Evolutionary conservation across 37 sponge, comb jelly and placozoan species (phyloP), one percentile per base, ranked within the genome.

Genomic region (Hexactinellida sp.): DNA sequence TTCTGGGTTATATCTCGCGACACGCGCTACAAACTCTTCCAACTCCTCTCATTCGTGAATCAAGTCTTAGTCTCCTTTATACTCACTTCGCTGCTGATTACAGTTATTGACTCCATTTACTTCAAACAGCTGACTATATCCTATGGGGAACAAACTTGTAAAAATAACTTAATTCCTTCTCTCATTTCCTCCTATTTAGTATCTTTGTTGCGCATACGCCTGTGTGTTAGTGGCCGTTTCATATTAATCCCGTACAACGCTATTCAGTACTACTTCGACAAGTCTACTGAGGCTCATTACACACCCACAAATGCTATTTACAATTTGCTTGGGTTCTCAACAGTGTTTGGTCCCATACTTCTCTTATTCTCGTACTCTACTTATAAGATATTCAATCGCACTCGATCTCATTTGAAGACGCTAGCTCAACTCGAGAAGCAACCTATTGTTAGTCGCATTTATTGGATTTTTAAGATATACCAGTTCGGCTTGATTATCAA

Each of bases 161-260:
- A 7, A 3, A 63, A 63, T 23, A 63, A 63, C 34, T 63, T 63
- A 10, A 63, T 63, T 23, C 76, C 76, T 28, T 7, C 19, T 63
- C 13, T 63, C 5, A 63, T 63, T 32, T 63, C 76, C 21, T 25
- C 21, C 76, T 63, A 63, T 63, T 21, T 63, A 28, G 3, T 7
- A 7, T 63, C 76, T 1, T 25, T 63, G 5, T 23, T 63, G 25
- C 3, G 30, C 3, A 63, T n/a, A 63, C 76, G 34, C 3, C 13
- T 63, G 13, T 63, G 76, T 63, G 76, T 63, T 3, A 63, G 76
- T 63, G 76, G 76, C 76, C 76, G 76, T 7, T 63, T 63, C 76
- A 63, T 63, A 3, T 23, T 63, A 25, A 63, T 23, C 1, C 76
- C 76, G 5, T 63, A 63, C 34, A 63, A 63, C 76, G 76, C 76